Evolutionary conservation across 2,113 vertebrate species (phyloP).

Genomic region (Ivindomyrus marchei): DNA sequence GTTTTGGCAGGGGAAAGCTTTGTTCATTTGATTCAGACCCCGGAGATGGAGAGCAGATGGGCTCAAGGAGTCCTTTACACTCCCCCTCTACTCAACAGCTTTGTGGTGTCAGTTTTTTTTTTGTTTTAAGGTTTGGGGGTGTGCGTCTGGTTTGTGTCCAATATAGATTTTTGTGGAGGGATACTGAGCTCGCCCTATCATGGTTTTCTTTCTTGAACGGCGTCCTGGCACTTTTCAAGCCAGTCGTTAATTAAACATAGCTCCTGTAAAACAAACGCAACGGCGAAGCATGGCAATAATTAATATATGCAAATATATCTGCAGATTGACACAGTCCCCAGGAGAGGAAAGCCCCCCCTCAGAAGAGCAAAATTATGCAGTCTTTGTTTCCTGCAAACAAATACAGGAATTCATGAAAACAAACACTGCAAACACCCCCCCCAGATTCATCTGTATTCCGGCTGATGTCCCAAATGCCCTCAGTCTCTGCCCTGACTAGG

Average conservation of each 20-base stretch:
- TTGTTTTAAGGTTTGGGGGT: neutral
- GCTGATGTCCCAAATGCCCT: neutral
- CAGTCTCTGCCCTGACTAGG: neutral
- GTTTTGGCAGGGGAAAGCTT: neutral
- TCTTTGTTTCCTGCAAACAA: neutral
- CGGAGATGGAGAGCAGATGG: neutral
- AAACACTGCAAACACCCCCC: neutral
- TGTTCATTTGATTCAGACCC: neutral
- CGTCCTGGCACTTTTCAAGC: neutral
- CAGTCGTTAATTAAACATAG: neutral
- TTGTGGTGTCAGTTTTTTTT: neutral
- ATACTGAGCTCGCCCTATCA: neutral
- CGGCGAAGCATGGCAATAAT: neutral
- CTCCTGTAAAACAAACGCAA: neutral
- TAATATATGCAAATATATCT: neutral
- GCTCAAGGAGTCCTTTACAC: neutral
- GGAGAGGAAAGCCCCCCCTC: neutral
- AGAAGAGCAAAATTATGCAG: neutral
- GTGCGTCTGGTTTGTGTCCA: neutral
- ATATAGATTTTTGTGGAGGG: neutral
- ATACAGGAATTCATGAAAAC: neutral
- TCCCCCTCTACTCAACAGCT: neutral
- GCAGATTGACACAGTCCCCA: neutral
- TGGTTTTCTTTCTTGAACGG: neutral
- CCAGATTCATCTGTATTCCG: neutral